Evolutionary conservation across 1,140 invertebrate genomes (phyloP).

Genomic region (Palaemon carinicauda): DNA sequence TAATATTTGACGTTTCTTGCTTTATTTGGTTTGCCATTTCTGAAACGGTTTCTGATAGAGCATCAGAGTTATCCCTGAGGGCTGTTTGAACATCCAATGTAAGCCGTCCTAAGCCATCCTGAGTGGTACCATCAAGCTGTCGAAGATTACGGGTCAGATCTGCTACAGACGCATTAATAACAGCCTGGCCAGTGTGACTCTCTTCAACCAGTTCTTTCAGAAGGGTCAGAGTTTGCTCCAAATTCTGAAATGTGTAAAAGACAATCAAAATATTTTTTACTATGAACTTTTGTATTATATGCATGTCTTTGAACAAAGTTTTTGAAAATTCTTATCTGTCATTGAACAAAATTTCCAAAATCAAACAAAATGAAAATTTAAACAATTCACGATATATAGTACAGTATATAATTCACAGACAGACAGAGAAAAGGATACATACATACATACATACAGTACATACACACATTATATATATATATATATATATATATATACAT

Average conservation of each 20-base stretch:
- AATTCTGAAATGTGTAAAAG: conserved; percentile 39
- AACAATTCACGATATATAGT: too few relatives aligned
- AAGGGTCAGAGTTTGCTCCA: conserved; percentile 38
- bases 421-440: too few relatives aligned
- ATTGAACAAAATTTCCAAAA: too few relatives aligned
- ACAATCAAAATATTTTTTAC: too few relatives aligned
- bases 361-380: too few relatives aligned
- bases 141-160: conserved; percentile 15
- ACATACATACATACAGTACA: too few relatives aligned
- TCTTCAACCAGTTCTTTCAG: conserved; percentile 47
- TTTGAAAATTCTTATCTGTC: too few relatives aligned
- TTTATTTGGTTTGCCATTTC: conserved; percentile 8
- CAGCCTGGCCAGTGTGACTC: conserved; percentile 25
- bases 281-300: too few relatives aligned
- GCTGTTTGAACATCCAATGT: conserved; percentile 13
- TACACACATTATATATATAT: too few relatives aligned
- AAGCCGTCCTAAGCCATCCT: conserved; percentile 28
- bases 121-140: conserved; percentile 17
- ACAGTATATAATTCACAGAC: too few relatives aligned
- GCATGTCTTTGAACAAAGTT: too few relatives aligned
- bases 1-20: conserved; percentile 31
- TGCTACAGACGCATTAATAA: conserved; percentile 41
- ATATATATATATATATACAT: too few relatives aligned
- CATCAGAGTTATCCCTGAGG: conserved; percentile 1
- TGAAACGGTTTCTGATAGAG: neutral